Conservation (phyloP, 1,140 invertebrate species). For the Callitettix versicolor region DNA sequence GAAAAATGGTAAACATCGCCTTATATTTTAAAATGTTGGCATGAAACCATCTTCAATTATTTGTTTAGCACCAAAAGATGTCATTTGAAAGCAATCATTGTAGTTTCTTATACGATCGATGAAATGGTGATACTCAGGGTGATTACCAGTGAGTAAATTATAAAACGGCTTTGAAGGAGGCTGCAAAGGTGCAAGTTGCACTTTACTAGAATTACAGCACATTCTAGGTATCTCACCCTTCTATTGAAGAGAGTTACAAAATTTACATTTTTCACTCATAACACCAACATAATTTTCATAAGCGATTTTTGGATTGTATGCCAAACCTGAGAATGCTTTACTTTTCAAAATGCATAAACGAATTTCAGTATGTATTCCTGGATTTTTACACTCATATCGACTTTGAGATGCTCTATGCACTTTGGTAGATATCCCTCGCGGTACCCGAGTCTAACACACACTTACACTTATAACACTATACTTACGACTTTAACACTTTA, state of each 20-base stretch:
- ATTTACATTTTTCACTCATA: conserved; percentile 29
- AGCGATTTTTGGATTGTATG: conserved; percentile 10
- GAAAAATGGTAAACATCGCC: conserved; percentile 38
- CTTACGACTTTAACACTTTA: too few relatives aligned
- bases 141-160: conserved; percentile 22
- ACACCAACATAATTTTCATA: too few relatives aligned
- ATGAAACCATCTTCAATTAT: conserved; percentile 26
- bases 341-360: too few relatives aligned
- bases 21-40: conserved; percentile 37
- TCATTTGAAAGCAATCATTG: conserved; percentile 11
- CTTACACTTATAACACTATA: too few relatives aligned
- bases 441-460: too few relatives aligned
- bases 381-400: too few relatives aligned
- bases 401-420: too few relatives aligned
- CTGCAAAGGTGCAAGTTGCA: conserved; percentile 23
- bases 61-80: conserved; percentile 32
- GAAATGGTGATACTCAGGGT: conserved; percentile 2
- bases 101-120: not conserved
- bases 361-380: too few relatives aligned
- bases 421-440: too few relatives aligned
- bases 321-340: conserved; percentile 1
- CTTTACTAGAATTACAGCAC: conserved; percentile 28
- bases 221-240: conserved; percentile 26
- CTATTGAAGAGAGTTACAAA: conserved; percentile 32
- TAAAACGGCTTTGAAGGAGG: conserved; percentile 24